Evolutionary conservation across 2,797 vertebrate genomes (phyloP).

Genomic region (Manis javanica): DNA sequence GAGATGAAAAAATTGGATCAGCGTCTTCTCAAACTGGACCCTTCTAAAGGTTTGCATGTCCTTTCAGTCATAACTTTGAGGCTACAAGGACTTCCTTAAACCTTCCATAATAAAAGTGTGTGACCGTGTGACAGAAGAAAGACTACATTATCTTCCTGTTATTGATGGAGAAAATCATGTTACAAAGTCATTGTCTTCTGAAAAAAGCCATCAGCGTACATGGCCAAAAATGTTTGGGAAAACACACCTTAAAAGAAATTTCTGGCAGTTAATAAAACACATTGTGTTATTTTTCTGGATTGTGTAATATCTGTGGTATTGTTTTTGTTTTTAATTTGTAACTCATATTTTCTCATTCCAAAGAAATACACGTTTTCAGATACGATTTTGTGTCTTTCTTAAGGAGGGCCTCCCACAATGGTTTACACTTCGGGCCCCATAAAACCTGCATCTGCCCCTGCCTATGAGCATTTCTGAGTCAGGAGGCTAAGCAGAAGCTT

Average conservation of each 20-base stretch:
- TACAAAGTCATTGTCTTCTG: neutral
- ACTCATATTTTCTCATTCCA: neutral
- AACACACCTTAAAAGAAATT: neutral
- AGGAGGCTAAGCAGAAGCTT: neutral
- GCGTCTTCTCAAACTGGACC: neutral
- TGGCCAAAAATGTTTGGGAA: neutral
- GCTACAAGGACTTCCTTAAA: neutral
- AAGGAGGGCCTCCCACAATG: neutral
- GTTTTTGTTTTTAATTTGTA: neutral
- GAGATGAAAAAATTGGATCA: neutral
- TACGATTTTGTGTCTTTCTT: neutral
- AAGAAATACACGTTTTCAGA: slow-evolving; percentile 33
- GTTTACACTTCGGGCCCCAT: neutral
- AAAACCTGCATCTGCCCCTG: neutral
- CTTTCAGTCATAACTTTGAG: slow-evolving; percentile 14
- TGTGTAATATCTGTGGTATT: slow-evolving; percentile 10
- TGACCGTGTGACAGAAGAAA: neutral
- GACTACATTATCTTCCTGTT: neutral
- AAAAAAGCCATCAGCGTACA: neutral
- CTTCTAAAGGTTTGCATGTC: neutral
- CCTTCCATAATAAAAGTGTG: neutral
- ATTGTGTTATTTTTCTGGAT: neutral
- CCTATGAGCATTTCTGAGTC: neutral
- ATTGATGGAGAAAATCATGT: neutral
- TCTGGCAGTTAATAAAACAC: neutral